phyloP scores from a whole-genome alignment of 2,113 vertebrate genomes.

The Trematomus loennbergii region DNA sequence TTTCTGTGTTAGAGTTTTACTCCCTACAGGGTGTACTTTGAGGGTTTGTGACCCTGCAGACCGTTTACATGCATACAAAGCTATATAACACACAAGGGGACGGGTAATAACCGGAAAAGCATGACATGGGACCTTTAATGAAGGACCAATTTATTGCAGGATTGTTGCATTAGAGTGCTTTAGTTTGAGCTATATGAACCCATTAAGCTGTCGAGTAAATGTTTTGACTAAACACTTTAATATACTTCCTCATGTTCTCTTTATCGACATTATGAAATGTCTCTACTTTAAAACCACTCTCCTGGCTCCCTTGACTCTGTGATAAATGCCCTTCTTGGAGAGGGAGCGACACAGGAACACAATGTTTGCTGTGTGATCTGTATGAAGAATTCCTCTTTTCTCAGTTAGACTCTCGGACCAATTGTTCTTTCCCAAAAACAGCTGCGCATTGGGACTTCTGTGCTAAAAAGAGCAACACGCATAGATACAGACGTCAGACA shows the following conservation, averaged over 20 bases:
- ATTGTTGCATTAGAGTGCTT: background rate
- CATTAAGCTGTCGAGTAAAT: background rate
- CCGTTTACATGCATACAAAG: too few species aligned
- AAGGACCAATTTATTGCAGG: background rate
- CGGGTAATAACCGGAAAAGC: too few species aligned
- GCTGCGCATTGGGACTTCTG: background rate
- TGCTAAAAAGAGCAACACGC: slow-evolving; percentile 28
- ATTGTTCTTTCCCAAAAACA: slow-evolving; percentile 21
- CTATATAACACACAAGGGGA: too few species aligned
- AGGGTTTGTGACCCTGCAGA: too few species aligned
- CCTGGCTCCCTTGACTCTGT: background rate
- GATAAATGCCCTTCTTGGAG: slow-evolving; percentile 2
- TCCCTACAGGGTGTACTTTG: too few species aligned
- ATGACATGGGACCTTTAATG: background rate
- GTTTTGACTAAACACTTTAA: background rate
- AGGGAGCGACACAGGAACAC: slow-evolving; percentile 7
- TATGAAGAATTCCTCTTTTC: slow-evolving; percentile 21
- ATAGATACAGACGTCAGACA: slow-evolving; percentile 9
- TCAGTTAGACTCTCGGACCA: slow-evolving; percentile 21
- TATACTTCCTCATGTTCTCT: background rate
- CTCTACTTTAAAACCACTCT: background rate
- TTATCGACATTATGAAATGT: background rate
- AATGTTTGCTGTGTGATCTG: slow-evolving; percentile 31
- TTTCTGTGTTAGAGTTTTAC: too few species aligned
- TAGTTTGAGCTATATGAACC: background rate